A percentile compares a stretch with the other conserved stretches of the same genome.
These are phyloP conservation scores for Sitophilus oryzae DNA, from an alignment of 1,140 invertebrate species.

Conservation along the genomic window DNA sequence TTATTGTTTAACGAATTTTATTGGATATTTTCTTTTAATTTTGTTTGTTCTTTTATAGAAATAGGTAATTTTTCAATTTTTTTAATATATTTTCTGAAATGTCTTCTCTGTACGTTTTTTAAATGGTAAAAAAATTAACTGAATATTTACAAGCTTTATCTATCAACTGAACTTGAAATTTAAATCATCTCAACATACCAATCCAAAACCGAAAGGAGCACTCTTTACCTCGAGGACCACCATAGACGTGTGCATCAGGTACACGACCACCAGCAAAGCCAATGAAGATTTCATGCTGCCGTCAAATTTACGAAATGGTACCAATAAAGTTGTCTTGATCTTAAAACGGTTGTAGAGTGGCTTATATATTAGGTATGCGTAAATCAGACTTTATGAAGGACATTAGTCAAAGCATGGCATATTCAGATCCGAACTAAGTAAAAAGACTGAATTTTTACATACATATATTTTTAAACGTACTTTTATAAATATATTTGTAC, in stretches of 20 bases:
- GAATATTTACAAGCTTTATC: too few relatives aligned
- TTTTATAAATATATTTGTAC: too few relatives aligned
- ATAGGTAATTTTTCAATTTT: too few relatives aligned
- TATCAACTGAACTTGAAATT: too few relatives aligned
- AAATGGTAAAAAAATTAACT: too few relatives aligned
- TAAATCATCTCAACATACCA: background rate
- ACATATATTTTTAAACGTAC: background rate
- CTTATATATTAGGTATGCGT: background rate
- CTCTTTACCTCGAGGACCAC: slow-evolving; percentile 1
- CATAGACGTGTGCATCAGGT: slow-evolving; percentile 1
- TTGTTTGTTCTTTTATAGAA: too few relatives aligned
- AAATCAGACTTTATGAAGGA: slow-evolving; percentile 1
- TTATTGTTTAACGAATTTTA: too few relatives aligned
- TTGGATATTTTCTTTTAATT: too few relatives aligned
- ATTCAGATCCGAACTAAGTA: background rate
- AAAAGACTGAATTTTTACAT: background rate
- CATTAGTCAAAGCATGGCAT: slow-evolving; percentile 1
- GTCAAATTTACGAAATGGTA: slow-evolving; percentile 8
- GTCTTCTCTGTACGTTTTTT: too few relatives aligned
- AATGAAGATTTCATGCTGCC: slow-evolving; percentile 4
- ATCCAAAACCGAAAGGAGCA: slow-evolving; percentile 2
- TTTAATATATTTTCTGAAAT: too few relatives aligned
- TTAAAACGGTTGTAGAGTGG: slow-evolving; percentile 2
- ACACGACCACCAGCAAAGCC: slow-evolving; percentile 3
- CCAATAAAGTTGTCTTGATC: slow-evolving; percentile 1